Base-by-base conservation (phyloP, 37 sponge, comb jelly and placozoan genomes). In the Mnemiopsis leidyi region DNA sequence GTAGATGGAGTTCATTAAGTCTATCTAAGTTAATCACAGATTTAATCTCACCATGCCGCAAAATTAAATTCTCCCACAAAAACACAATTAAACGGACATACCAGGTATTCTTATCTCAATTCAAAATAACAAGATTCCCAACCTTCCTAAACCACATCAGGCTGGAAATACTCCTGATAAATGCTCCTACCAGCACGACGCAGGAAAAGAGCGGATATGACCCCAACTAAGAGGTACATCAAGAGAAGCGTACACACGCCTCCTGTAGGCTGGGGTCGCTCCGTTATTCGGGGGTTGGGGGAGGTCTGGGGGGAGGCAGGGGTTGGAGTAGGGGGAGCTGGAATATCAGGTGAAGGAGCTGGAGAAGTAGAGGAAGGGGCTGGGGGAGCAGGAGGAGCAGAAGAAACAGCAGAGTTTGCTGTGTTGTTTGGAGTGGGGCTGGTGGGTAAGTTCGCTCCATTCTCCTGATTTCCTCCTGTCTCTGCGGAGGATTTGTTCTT, bases 141-240 rank as follows among this genome's bases (percentile, higher is more conserved):
- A 48, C 13, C 61, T 48, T 13, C 61, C 61, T 25, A 69, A 16
- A 69, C 73, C 3, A 69, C 7, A 25, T 69, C 73, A 69, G 73
- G 73, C 21, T 77, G 33, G 21, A 32, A 85, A 85, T 39, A 40
- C 30, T 85, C 90, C 26, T 85, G 61, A 20, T 39, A 39, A n/a
- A 85, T 40, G 0, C 25, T 39, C 30, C 61, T 85, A 0, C 33
- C 36, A 9, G 36, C 32, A 9, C 90, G 40, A 1, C 90, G 13
- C 25, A 85, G 1, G 61, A 85, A 85, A 0, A 85, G 48, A 2
- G 90, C 90, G 24, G 48, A 32, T 13, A 85, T 85, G 39, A 85
- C 26, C 2, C 90, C 90, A 85, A 40, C 35, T 39, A 85, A 37
- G 1, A 85, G 48, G 35, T 85, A 85, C 61, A 85, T 85, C 48